phyloP scores from a whole-genome alignment of 2,888 invertebrate species.

The Rhagophthalmus giganteus region DNA sequence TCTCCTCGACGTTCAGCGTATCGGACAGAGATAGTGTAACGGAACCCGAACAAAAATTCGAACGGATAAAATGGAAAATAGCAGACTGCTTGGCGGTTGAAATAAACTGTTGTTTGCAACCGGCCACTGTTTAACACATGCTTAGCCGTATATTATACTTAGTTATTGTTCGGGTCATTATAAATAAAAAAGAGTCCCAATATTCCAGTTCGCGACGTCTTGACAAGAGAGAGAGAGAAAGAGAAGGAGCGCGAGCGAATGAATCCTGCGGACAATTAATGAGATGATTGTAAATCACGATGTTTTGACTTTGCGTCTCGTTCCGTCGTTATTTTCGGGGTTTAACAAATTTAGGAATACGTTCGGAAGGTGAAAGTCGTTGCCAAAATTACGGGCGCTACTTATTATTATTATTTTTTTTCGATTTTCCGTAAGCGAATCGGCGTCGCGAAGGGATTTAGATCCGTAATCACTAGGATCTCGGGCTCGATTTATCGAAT shows the following conservation, averaged over 20 bases:
- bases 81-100: constrained; percentile 41
- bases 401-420: constrained; percentile 7
- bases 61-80: constrained; percentile 34
- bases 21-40: constrained; percentile 6
- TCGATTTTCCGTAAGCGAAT: too few relatives aligned
- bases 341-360: constrained; percentile 36
- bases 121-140: constrained; percentile 37
- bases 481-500: too few relatives aligned
- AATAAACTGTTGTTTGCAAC: constrained; percentile 35
- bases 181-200: constrained; percentile 16
- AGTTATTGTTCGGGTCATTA: constrained; percentile 24
- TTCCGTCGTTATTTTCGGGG: constrained; percentile 34
- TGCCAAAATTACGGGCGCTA: not conserved
- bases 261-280: constrained; percentile 33
- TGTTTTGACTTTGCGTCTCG: constrained; percentile 37
- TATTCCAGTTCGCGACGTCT: not conserved
- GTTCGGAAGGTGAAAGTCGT: constrained; percentile 1
- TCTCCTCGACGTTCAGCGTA: not conserved
- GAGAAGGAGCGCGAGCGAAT: constrained; percentile 23
- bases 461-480: too few relatives aligned
- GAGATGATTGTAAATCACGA: constrained; percentile 34
- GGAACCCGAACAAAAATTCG: constrained; percentile 33
- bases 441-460: too few relatives aligned
- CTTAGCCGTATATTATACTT: constrained; percentile 26
- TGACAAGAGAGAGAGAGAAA: constrained; percentile 3